Base-by-base conservation (phyloP, 2,888 invertebrate species). In the Eumerus sabulonum region DNA sequence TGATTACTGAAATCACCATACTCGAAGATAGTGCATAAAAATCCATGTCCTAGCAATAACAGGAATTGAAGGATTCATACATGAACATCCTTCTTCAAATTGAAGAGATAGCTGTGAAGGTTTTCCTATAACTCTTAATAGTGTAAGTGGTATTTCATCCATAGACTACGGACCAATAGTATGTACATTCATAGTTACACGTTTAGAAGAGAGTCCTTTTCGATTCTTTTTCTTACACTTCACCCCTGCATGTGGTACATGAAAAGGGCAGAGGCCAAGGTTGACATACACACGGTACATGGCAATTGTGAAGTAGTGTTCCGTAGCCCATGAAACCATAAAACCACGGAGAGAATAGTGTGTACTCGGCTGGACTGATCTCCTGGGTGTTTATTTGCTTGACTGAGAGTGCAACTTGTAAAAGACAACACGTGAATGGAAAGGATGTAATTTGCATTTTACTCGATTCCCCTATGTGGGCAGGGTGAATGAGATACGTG, bases 101-200 rank as follows among this genome's bases (percentile, higher is more conserved):
- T 27, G 27, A 27, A 19, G 17, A 45, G 14, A 14, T 48, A 16
- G 50, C 13, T 12, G 36, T 19, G 47, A 9, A 62, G 56, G 50
- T 47, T 67, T 56, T 67, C 56, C 62, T 67, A 72, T 72, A 77
- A 77, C 71, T 71, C 76, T 71, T 76, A 76, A 76, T 76, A 76
- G 64, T 72, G 51, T 77, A 67, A 77, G 72, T 47, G 67, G 51
- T 42, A 72, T 56, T 67, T 38, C 60, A 44, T 35, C 27, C 27
- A 27, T 27, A 27, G 27, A 27, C 27, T 27, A 2, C 27, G n/a
- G n/a, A 27, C 7, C 27, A 27, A 27, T 27, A 2, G 7, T 27
- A 27, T 27, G 5, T 9, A 16, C 27, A 17, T 13, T 19, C 38
- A 16, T 57, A 14, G 14, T 38, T n/a, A 11, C 47, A 11, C 16